Evolutionary conservation across 1,140 invertebrate genomes (phyloP).

Genomic region (Formica selysi): DNA sequence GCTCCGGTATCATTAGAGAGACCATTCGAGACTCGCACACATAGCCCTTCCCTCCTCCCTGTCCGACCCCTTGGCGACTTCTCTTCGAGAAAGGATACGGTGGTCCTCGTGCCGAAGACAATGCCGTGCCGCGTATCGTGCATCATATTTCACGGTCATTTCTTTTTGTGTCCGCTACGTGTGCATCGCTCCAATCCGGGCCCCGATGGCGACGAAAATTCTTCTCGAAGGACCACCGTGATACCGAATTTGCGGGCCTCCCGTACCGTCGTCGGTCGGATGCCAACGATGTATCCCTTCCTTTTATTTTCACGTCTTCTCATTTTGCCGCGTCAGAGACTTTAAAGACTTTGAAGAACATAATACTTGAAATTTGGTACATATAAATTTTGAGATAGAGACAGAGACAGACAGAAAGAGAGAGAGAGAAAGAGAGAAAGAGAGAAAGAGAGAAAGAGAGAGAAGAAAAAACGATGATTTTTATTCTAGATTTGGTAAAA

Average conservation of each 20-base stretch:
- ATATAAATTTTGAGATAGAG: background rate
- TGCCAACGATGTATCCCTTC: background rate
- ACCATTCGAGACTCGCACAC: constrained; percentile 75
- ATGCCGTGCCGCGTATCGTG: constrained; percentile 75
- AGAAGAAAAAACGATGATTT: background rate
- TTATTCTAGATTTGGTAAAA: background rate
- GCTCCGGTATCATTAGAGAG: constrained; percentile 78
- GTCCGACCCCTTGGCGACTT: constrained; percentile 72
- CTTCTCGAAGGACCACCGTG: constrained; percentile 67
- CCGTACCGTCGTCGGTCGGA: constrained; percentile 50
- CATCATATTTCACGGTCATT: constrained; percentile 81
- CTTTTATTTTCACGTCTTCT: background rate
- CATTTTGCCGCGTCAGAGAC: background rate
- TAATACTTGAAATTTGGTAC: background rate
- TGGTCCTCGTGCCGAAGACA: constrained; percentile 71
- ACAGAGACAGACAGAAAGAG: background rate
- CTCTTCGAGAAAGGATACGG: constrained; percentile 34
- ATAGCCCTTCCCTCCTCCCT: constrained; percentile 74
- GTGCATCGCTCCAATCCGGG: constrained; percentile 25
- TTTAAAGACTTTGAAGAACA: background rate
- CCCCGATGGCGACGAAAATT: constrained; percentile 68
- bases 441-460: background rate
- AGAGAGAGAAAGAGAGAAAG: background rate
- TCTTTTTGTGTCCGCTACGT: constrained; percentile 67
- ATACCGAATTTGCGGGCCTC: constrained; percentile 65